A percentile compares a stretch with the other conserved stretches of the same genome.
These are phyloP conservation scores for Typhlichthys eigenmanni DNA, from an alignment of 2,797 vertebrate genomes.

Conservation along the genomic window DNA sequence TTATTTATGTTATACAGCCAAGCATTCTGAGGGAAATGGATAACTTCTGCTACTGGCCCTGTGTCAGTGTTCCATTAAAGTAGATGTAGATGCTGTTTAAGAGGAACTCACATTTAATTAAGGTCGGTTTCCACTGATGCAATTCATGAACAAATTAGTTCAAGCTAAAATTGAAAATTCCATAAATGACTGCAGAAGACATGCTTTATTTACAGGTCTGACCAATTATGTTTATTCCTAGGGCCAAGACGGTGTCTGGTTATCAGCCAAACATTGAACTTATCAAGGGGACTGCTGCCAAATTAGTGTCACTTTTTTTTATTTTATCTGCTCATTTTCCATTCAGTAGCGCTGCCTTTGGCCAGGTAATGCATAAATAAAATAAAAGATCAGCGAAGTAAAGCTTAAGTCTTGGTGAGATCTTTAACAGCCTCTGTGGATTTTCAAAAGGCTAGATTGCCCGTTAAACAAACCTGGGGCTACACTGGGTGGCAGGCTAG, in stretches of 20 bases:
- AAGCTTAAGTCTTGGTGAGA: conserved; percentile 5
- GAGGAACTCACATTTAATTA: conserved; percentile 80
- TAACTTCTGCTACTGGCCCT: conserved; percentile 73
- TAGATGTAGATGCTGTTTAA: conserved; percentile 66
- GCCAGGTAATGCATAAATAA: not conserved
- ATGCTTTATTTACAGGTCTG: conserved; percentile 38
- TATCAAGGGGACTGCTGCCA: not conserved
- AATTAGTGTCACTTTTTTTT: not conserved
- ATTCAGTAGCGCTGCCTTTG: not conserved
- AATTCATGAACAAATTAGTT: conserved; percentile 59
- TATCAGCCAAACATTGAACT: not conserved
- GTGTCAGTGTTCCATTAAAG: conserved; percentile 80
- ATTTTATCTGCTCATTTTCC: not conserved
- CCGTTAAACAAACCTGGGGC: conserved; percentile 42
- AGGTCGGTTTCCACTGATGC: conserved; percentile 73
- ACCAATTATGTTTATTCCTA: conserved; percentile 31
- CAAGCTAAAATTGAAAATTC: conserved; percentile 63
- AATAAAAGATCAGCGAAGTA: not conserved
- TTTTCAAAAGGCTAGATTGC: conserved; percentile 40
- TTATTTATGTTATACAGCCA: conserved; percentile 76
- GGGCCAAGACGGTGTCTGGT: conserved; percentile 5
- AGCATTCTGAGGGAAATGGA: conserved; percentile 75
- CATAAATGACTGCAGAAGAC: conserved; percentile 51
- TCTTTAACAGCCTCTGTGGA: conserved; percentile 32
- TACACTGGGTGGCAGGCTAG: conserved; percentile 44